Base-by-base conservation (phyloP, 2,113 vertebrate genomes). In the Stigmatopora nigra region DNA sequence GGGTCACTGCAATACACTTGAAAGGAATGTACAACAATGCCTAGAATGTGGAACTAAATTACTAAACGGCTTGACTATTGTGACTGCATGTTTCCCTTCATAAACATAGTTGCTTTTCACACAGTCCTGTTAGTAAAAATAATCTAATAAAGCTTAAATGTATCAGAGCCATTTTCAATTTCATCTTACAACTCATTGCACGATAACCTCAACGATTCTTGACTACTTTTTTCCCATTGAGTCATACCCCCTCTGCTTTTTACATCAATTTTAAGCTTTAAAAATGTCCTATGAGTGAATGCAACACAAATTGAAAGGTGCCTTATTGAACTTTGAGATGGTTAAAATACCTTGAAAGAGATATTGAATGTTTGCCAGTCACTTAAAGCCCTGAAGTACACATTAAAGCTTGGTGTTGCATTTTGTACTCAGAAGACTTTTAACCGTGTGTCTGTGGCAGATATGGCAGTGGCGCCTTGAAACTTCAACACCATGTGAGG, bases 401-500 rank as follows among this genome's bases (percentile, higher is more conserved):
- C 31, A 44, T 48, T 22, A 31, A 59, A 73, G 9, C 31, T 55
- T 25, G 31, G 14, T 56, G 22, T 36, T 63, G 8, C 64, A 44
- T 61, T 74, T 67, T 72, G 25, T 47, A 52, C n/a, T 25, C 7
- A 41, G 19, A 47, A n/a, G 12, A 63, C 16, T 63, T 68, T 64
- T 65, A 35, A 68, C 62, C 7, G 61, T n/a, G 7, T 74, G 64
- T 73, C 60, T 61, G 72, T 79, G 69, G 61, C 64, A 63, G 19
- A 49, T 78, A 79, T 80, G 68, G 57, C 61, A 68, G 68, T 68
- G 31, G 60, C 69, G 68, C 63, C 58, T 61, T 13, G 3, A 20
- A 61, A 61, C 41, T 61, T 61, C 75, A 64, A 68, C 75, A 45
- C 9, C 19, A 59, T 81, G 68, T 76, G 61, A 74, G 63, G 35